Evolutionary conservation across 2,888 invertebrate genomes (phyloP).

Genomic region (Agriopis aurantiaria): DNA sequence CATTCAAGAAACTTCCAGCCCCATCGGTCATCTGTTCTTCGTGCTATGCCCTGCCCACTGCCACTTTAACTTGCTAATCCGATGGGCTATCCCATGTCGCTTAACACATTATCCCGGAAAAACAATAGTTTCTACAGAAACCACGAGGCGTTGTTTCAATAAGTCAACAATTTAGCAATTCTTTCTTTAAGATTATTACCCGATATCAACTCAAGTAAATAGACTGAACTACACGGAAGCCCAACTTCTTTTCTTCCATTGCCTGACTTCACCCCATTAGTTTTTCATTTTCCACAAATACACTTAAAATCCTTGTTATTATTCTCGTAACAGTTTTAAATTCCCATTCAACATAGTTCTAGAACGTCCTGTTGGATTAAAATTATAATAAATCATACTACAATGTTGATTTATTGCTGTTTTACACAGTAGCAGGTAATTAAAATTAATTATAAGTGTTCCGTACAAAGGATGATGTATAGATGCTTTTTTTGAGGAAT

Average conservation of each 20-base stretch:
- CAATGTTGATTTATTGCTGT: conserved; percentile 41
- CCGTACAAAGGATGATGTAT: background rate
- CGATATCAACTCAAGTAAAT: conserved; percentile 3
- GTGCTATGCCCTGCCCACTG: too few relatives aligned
- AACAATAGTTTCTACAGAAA: too few relatives aligned
- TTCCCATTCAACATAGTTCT: conserved; percentile 47
- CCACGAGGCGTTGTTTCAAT: too few relatives aligned
- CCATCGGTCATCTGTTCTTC: too few relatives aligned
- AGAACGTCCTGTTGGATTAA: conserved; percentile 30
- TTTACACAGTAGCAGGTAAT: conserved; percentile 38
- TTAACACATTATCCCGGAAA: too few relatives aligned
- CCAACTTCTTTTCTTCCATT: conserved; percentile 19
- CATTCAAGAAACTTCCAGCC: too few relatives aligned
- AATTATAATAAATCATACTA: conserved; percentile 42
- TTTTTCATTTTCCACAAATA: conserved; percentile 46
- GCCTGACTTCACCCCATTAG: conserved; percentile 45
- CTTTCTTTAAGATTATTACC: background rate
- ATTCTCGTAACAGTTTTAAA: conserved; percentile 48
- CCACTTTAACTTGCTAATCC: too few relatives aligned
- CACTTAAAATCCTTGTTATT: conserved; percentile 47
- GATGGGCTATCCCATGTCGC: too few relatives aligned
- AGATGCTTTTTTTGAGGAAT: background rate
- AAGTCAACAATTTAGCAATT: background rate
- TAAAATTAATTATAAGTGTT: conserved; percentile 33
- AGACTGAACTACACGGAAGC: background rate